phyloP scores from a whole-genome alignment of 2,888 invertebrate genomes.

The Polyommatus icarus region DNA sequence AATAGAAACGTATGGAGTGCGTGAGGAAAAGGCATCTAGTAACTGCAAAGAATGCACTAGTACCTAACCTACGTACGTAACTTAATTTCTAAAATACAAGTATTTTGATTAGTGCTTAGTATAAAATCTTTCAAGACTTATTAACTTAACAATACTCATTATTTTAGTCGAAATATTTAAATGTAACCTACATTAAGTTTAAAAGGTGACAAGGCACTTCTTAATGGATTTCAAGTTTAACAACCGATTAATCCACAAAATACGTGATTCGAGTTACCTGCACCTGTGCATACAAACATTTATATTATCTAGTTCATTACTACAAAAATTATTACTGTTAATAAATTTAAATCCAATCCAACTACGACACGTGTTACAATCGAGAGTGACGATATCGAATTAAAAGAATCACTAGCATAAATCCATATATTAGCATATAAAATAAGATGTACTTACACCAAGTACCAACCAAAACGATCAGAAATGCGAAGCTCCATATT shows the following conservation, averaged over 20 bases:
- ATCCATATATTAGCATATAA: background rate
- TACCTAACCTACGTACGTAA: background rate
- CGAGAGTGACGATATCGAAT: background rate
- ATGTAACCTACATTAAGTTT: background rate
- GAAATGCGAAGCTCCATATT: background rate
- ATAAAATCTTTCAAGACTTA: background rate
- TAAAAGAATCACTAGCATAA: background rate
- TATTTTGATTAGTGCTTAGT: background rate
- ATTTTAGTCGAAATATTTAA: background rate
- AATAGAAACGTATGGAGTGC: background rate
- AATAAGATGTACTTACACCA: background rate
- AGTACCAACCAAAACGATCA: background rate
- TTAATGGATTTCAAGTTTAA: background rate
- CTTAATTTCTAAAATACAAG: background rate
- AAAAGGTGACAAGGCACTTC: background rate
- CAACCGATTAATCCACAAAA: background rate
- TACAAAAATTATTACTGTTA: background rate
- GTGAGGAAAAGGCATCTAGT: background rate
- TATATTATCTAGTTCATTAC: conserved; percentile 3
- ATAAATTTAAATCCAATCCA: background rate
- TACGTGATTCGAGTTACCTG: background rate
- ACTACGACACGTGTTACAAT: background rate
- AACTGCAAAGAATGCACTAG: background rate
- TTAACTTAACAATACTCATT: background rate
- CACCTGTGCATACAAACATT: conserved; percentile 16